These are phyloP conservation scores for Hydraecia micacea DNA, from an alignment of 2,888 invertebrate species.

Conservation along the genomic window DNA sequence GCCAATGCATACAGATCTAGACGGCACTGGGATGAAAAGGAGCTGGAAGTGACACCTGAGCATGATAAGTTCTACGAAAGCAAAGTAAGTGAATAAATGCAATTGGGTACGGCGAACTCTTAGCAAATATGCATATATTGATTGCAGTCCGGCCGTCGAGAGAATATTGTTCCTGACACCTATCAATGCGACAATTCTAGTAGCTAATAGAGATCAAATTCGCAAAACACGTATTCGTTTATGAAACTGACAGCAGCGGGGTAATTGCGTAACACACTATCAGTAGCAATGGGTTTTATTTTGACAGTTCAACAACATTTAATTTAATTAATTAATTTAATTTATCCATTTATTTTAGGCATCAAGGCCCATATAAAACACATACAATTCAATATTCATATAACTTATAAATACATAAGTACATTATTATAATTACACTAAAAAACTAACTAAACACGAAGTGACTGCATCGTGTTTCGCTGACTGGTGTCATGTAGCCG, in stretches of 20 bases:
- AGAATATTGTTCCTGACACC: background rate
- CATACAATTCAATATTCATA: too few species aligned
- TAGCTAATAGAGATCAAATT: background rate
- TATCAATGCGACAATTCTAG: background rate
- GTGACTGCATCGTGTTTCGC: too few species aligned
- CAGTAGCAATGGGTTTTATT: too few species aligned
- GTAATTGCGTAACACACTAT: too few species aligned
- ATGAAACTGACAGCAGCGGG: background rate
- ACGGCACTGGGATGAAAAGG: constrained; percentile 40
- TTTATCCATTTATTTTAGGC: too few species aligned
- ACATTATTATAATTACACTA: too few species aligned
- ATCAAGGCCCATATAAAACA: too few species aligned
- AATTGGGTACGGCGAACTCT: background rate
- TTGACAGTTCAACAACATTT: too few species aligned
- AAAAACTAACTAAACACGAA: too few species aligned
- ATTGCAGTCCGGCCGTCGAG: background rate
- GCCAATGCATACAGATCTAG: constrained; percentile 81
- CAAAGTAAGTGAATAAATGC: background rate
- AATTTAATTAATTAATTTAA: too few species aligned
- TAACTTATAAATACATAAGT: too few species aligned
- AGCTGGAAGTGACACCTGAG: constrained; percentile 38
- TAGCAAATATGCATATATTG: background rate
- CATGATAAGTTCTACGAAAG: background rate
- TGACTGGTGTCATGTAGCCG: too few species aligned
- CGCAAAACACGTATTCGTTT: background rate